Conservation (phyloP, 2,113 vertebrate species). For the Aythya baeri region DNA sequence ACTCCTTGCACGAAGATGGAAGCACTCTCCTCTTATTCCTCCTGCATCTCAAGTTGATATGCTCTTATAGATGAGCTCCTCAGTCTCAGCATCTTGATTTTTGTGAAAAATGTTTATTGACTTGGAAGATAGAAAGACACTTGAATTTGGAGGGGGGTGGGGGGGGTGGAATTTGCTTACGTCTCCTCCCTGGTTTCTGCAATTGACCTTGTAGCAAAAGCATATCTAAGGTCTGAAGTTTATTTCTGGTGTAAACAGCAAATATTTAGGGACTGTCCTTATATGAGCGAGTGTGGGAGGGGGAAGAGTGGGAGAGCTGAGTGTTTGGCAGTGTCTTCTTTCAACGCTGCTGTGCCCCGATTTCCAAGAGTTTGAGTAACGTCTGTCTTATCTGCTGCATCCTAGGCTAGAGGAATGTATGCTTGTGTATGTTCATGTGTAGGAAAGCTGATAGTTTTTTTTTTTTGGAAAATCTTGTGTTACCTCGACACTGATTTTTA, state of each 20-base stretch:
- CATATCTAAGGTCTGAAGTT: conserved; percentile 13
- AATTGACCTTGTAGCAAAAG: conserved; percentile 5
- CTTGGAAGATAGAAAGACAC: background rate
- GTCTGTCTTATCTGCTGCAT: background rate
- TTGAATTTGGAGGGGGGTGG: background rate
- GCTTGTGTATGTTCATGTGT: background rate
- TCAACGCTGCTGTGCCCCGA: background rate
- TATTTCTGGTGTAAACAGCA: conserved; percentile 47
- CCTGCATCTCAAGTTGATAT: background rate
- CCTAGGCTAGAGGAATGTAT: background rate
- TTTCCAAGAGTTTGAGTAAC: conserved; percentile 27
- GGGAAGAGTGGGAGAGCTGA: conserved; percentile 29
- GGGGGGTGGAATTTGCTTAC: background rate
- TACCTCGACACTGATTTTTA: background rate
- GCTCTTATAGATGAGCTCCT: background rate
- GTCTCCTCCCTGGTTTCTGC: background rate
- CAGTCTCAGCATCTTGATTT: background rate
- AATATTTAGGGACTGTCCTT: conserved; percentile 44
- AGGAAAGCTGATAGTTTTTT: background rate
- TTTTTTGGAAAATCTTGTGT: background rate
- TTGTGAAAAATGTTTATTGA: background rate
- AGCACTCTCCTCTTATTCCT: background rate
- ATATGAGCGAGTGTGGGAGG: conserved; percentile 17
- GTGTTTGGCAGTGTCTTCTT: background rate
- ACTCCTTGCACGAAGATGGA: background rate